Conservation (phyloP, 2,113 vertebrate genomes). For the Eretmochelys imbricata region DNA sequence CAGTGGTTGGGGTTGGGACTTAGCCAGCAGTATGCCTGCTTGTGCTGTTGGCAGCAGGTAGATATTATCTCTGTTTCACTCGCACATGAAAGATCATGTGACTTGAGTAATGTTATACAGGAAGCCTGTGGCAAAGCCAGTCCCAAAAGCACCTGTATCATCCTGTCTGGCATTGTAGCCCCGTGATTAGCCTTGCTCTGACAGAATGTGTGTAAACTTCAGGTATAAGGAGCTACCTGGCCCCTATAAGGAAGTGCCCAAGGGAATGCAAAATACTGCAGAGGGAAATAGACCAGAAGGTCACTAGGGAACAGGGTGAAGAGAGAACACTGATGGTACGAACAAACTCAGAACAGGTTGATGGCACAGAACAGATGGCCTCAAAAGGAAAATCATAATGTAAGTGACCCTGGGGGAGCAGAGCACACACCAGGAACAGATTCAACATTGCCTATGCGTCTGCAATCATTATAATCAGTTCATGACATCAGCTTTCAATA, state of each 20-base stretch:
- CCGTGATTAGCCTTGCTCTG: not conserved
- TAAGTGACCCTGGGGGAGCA: slow-evolving; percentile 38
- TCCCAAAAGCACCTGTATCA: not conserved
- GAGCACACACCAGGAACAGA: not conserved
- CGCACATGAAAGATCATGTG: not conserved
- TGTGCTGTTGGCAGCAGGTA: not conserved
- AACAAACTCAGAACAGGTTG: slow-evolving; percentile 2
- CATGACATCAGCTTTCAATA: not conserved
- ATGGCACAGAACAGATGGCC: not conserved
- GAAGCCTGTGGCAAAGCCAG: not conserved
- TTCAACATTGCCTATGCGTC: not conserved
- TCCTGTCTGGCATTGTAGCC: not conserved
- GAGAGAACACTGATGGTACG: not conserved
- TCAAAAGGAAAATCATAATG: not conserved
- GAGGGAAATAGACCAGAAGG: not conserved
- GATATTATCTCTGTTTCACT: not conserved
- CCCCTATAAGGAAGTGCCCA: not conserved
- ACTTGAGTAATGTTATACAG: not conserved
- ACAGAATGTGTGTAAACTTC: not conserved
- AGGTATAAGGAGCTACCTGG: not conserved
- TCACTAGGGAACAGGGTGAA: not conserved
- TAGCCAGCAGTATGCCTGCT: not conserved
- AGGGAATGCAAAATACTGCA: not conserved
- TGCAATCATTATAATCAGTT: not conserved
- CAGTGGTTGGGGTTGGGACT: not conserved